Percentiles rank a stretch among this genome's conserved stretches.
Evolutionary conservation across 2,113 vertebrate species (phyloP).

Genomic region (Lates calcarifer): DNA sequence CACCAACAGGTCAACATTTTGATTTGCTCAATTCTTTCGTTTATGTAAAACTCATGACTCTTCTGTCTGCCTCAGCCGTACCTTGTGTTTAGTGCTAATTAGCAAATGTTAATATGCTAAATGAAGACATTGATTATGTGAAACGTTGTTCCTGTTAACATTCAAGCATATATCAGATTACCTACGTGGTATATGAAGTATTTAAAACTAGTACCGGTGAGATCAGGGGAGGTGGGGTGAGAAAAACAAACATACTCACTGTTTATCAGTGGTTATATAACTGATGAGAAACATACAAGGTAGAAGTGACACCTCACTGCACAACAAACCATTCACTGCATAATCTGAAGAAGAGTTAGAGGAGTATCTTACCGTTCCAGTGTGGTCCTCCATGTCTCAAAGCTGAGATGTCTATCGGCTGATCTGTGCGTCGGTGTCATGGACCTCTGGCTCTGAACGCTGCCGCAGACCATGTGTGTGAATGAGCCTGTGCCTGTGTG

Average conservation of each 20-base stretch:
- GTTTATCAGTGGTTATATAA: background rate
- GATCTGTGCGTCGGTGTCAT: constrained; percentile 59
- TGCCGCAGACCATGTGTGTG: constrained; percentile 24
- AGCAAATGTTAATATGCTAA: too few species aligned
- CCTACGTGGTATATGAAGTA: too few species aligned
- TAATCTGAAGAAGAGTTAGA: background rate
- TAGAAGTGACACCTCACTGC: background rate
- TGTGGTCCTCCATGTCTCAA: constrained; percentile 53
- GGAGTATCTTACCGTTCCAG: constrained; percentile 58
- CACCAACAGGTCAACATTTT: too few species aligned
- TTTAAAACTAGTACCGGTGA: too few species aligned
- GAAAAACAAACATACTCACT: background rate
- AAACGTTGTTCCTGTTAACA: too few species aligned
- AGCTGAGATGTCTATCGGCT: constrained; percentile 49
- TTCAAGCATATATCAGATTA: background rate
- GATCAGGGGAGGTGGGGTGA: background rate
- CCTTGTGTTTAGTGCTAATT: too few species aligned
- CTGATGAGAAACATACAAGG: background rate
- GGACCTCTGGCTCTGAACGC: constrained; percentile 35
- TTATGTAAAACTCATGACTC: too few species aligned
- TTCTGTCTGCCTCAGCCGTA: too few species aligned
- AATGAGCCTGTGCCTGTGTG: constrained; percentile 8
- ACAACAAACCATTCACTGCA: background rate
- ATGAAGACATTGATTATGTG: too few species aligned
- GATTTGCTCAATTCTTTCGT: too few species aligned